Evolutionary conservation across 2,797 vertebrate genomes (phyloP), one percentile per base, ranked within the genome.

Genomic region (Sebastes hubbsi): DNA sequence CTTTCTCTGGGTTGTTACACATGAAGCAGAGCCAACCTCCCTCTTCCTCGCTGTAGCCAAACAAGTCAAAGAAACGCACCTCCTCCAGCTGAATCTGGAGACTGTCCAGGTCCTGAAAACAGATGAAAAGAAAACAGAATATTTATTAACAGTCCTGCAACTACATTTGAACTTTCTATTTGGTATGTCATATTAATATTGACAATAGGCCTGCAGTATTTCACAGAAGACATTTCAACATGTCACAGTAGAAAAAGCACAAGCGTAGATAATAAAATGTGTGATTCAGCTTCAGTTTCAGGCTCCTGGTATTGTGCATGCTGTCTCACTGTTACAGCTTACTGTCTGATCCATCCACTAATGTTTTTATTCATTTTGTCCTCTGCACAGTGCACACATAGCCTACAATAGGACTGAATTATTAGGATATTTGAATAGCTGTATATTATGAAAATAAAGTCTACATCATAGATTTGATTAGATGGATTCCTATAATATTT

Each of bases 1-100:
- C 98, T 88, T 96, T 98, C 80, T 99, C 98, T 0, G 98, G 98
- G 92, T 99, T 97, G 93, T 98, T 99, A 82, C 98, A 99, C 98
- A 99, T 99, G 94, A 98, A 99, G 90, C 98, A 99, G 12, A 97
- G 97, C 98, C 98, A 99, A 0, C 93, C 87, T 46, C 94, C 95
- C 1, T 96, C 94, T 80, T 97, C 95, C 89, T 98, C 96, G 0
- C 96, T 98, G 96, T 97, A 99, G 88, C 97, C 97, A 34, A 99
- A 99, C 22, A 99, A 93, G 79, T 99, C 97, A 34, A 99, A 99
- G 96, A 99, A 99, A 66, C 97, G 97, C 83, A 97, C 98, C 82
- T 99, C 97, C 88, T 98, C 96, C 91, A 99, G 96, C 87, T 98
- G 97, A 87, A 94, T 91, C 94, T 97, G 97, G 54, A 98, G 89